Base-by-base conservation (phyloP, 1,140 invertebrate species). In the Bombus balteatus region DNA sequence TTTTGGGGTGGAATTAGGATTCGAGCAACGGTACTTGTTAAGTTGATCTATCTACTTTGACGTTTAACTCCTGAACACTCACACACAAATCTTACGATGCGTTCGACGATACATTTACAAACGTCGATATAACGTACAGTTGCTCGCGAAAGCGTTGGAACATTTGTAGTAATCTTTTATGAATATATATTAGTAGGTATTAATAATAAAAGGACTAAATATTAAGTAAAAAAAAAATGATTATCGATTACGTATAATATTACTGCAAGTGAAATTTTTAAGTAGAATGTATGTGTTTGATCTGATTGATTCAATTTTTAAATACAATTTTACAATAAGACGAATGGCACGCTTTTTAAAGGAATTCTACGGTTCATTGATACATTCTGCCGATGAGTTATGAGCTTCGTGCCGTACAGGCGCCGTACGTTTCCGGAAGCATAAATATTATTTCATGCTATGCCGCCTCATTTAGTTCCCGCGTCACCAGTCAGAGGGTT, bases 361-460 rank as follows among this genome's bases (percentile, higher is more conserved):
- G 22, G 37, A 53, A 39, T 37, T 15, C 65, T 13, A 65, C n/a
- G 57, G 22, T 81, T 71, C 81, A 83, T 68, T 77, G 74, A 77
- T 66, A 41, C 73, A 18, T 39, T 78, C 74, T 12, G 25, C 12
- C 37, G 74, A 70, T 76, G 74, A 78, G 78, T 84, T 76, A 83
- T 75, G 81, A 71, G 74, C 41, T 57, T 22, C 47, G 47, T n/a
- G n/a, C 43, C 13, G 34, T 28, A 43, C 47, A 59, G 74, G 28
- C 73, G 72, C 28, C 53, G 65, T 34, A 71, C 53, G 68, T 84
- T 76, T 57, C 82, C 65, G 75, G 41, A 41, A 84, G n/a, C 75
- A 65, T 84, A 84, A 84, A 84, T 78, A 84, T 84, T 84, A 78
- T 78, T 53, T 59, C 65, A 41, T 53, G 59, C 74, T 53, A 71